These are phyloP conservation scores for Caenorhabditis afra DNA, from an alignment of 2,888 invertebrate genomes.

Conservation along the genomic window DNA sequence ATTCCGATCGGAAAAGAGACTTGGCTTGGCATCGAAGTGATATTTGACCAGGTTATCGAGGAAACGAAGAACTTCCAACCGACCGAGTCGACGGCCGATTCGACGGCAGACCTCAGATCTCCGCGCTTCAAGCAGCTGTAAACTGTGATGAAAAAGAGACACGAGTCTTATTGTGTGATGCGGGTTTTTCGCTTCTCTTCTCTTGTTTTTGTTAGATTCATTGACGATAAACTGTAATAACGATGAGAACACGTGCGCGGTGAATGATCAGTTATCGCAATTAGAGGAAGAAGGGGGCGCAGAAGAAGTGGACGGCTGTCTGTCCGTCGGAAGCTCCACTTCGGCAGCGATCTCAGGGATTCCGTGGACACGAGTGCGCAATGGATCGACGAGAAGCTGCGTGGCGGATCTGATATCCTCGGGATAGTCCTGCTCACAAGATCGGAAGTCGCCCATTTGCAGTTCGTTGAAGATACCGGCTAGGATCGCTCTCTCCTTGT, in stretches of 20 bases:
- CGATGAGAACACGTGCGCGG: not conserved
- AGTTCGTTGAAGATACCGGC: conserved; percentile 38
- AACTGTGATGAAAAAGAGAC: not conserved
- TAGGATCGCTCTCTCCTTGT: conserved; percentile 41
- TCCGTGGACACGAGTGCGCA: conserved; percentile 52
- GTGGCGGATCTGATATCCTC: conserved; percentile 4
- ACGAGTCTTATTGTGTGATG: conserved; percentile 18
- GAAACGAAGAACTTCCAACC: conserved; percentile 64
- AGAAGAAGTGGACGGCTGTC: conserved; percentile 22
- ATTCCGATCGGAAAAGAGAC: conserved; percentile 73
- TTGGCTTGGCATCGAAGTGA: conserved; percentile 72
- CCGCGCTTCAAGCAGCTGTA: conserved; percentile 56
- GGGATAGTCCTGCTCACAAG: conserved; percentile 52
- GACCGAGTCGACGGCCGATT: conserved; percentile 34
- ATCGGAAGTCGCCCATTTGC: conserved; percentile 27
- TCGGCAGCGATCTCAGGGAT: conserved; percentile 46
- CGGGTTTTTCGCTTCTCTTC: conserved; percentile 20
- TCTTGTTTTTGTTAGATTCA: conserved; percentile 23
- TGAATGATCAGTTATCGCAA: too few relatives aligned
- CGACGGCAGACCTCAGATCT: conserved; percentile 35
- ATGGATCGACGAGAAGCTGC: conserved; percentile 55
- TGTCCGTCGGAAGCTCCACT: not conserved
- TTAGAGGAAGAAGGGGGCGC: not conserved
- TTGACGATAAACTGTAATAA: conserved; percentile 40
- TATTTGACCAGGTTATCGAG: conserved; percentile 70